These are phyloP conservation scores for Craterocephalus amniculus DNA, from an alignment of 2,797 vertebrate species.

Conservation along the genomic window DNA sequence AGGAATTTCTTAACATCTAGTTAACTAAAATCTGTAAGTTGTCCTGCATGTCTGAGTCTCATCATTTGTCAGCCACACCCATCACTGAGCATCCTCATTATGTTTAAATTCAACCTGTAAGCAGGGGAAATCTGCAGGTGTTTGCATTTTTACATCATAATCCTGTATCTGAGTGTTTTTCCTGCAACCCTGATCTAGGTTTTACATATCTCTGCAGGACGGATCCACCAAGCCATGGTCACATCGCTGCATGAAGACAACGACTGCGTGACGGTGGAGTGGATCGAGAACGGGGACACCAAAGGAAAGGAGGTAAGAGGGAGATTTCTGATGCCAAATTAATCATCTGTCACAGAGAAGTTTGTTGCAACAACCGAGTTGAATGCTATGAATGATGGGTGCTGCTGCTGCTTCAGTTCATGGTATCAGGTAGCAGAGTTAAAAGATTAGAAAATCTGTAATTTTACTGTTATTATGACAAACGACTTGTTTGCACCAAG, in stretches of 20 bases:
- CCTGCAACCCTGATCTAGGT: conserved; percentile 17
- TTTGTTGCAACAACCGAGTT: too few species aligned
- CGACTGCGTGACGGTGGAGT: conserved; percentile 97
- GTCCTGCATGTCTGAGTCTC: conserved; percentile 2
- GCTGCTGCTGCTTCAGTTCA: too few species aligned
- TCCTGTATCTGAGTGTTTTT: too few species aligned
- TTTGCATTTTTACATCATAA: conserved; percentile 6
- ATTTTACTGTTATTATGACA: too few species aligned
- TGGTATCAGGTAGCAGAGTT: too few species aligned
- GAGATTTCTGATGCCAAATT: too few species aligned
- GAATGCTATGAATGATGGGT: too few species aligned
- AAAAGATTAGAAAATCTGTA: too few species aligned
- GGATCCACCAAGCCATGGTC: conserved; percentile 99
- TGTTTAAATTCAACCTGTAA: background rate
- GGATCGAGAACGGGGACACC: conserved; percentile 99
- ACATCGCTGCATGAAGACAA: conserved; percentile 96
- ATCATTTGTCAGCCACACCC: conserved; percentile 67
- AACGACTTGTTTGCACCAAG: too few species aligned
- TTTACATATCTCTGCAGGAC: conserved; percentile 78
- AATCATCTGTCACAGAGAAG: too few species aligned
- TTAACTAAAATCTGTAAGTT: background rate
- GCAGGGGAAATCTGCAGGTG: background rate
- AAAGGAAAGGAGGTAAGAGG: conserved; percentile 95
- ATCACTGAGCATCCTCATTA: conserved; percentile 18
- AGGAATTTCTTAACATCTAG: background rate